Conservation (phyloP, 2,113 vertebrate species). For the Marmota flaviventris region DNA sequence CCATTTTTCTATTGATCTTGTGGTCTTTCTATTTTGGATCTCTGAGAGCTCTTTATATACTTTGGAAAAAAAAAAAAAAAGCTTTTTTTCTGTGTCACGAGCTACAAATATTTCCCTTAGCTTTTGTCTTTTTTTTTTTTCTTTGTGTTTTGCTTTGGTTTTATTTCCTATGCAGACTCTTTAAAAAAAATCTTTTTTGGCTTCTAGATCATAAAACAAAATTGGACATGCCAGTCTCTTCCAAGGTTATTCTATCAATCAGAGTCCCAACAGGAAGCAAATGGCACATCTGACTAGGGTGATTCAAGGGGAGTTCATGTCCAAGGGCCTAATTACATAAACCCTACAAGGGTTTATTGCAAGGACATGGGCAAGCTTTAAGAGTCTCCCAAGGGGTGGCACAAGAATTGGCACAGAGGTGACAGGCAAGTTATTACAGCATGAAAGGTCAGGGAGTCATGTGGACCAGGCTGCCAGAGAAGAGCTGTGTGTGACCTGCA, state of each 20-base stretch:
- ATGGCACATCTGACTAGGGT: neutral
- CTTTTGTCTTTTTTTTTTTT: neutral
- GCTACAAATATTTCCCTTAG: neutral
- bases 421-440: no score
- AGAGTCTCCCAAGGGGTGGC: neutral
- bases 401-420: neutral
- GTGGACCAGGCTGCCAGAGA: neutral
- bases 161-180: neutral
- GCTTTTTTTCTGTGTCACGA: neutral
- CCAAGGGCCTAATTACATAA: neutral
- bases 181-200: neutral
- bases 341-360: neutral
- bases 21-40: neutral
- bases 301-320: neutral
- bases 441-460: neutral
- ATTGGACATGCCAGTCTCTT: neutral
- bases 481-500: fast-evolving
- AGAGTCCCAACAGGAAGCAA: neutral
- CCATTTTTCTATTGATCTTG: conserved; percentile 20
- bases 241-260: neutral
- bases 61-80: neutral
- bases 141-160: neutral
- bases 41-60: neutral
- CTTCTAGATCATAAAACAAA: conserved; percentile 38
- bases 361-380: neutral